Percentiles rank a stretch among this genome's conserved stretches.
Evolutionary conservation across 2,888 invertebrate species (phyloP).

Genomic region (Drosophila prostipennis): DNA sequence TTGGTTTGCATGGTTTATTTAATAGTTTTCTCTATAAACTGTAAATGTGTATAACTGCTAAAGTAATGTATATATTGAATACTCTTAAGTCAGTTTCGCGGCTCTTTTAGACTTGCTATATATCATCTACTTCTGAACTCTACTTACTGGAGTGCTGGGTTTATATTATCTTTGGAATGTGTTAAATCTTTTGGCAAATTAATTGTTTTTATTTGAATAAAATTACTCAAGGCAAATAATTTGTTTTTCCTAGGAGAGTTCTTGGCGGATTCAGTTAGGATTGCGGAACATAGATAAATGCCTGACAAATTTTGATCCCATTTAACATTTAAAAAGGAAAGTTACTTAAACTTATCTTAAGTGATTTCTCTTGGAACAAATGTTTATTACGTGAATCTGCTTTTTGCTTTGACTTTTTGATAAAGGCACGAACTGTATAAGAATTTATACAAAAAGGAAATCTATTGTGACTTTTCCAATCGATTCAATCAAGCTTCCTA

Average conservation of each 20-base stretch:
- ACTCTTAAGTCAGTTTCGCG: conserved; percentile 29
- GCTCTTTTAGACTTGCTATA: conserved; percentile 17
- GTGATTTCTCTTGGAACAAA: conserved; percentile 25
- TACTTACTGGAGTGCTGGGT: conserved; percentile 36
- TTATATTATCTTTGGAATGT: conserved; percentile 6
- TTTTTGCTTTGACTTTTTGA: conserved; percentile 31
- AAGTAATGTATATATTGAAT: conserved; percentile 40
- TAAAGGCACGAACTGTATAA: conserved; percentile 45
- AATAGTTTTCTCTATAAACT: conserved; percentile 36
- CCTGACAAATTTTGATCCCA: conserved; percentile 63
- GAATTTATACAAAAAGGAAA: conserved; percentile 40
- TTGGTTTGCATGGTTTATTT: conserved; percentile 32
- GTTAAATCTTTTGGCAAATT: conserved; percentile 22
- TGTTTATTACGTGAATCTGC: conserved; percentile 13
- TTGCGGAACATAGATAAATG: conserved; percentile 51
- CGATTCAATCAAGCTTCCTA: conserved; percentile 33
- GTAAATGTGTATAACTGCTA: conserved; percentile 41
- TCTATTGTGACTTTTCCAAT: conserved; percentile 30
- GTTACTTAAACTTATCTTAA: conserved; percentile 23
- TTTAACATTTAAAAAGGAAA: conserved; percentile 46
- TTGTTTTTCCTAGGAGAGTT: conserved; percentile 7
- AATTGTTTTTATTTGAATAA: conserved; percentile 21
- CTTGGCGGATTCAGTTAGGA: conserved; percentile 15
- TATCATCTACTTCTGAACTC: conserved; percentile 38
- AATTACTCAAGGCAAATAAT: conserved; percentile 25